phyloP scores from a whole-genome alignment of 37 sponge, comb jelly and placozoan species.

The Spongilla lacustris region DNA sequence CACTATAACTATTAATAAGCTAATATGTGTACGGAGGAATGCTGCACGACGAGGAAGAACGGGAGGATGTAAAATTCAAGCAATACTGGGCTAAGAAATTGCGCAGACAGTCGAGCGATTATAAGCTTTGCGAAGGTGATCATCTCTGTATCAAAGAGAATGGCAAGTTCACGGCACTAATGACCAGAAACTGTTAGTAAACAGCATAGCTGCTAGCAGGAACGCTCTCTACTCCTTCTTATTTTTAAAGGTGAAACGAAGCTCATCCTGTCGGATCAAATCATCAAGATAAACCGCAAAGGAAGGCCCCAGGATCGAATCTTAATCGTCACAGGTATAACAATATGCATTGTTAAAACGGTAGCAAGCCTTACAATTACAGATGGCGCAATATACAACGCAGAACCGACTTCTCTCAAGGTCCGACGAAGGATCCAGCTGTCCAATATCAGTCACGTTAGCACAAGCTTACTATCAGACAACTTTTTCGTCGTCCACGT shows the following conservation, averaged over 20 bases:
- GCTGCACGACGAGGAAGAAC: background rate
- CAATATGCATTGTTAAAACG: background rate
- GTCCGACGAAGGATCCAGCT: slow-evolving; percentile 60
- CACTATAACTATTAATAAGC: background rate
- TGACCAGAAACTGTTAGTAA: slow-evolving; percentile 50
- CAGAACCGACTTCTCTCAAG: slow-evolving; percentile 54
- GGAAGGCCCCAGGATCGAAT: slow-evolving; percentile 70
- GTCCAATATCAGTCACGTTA: slow-evolving; percentile 76
- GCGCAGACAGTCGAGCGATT: slow-evolving; percentile 51
- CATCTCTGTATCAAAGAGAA: slow-evolving; percentile 41
- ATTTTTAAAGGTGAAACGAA: slow-evolving; percentile 65
- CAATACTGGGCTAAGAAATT: slow-evolving; percentile 42
- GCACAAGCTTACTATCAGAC: slow-evolving; percentile 74
- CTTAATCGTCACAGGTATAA: slow-evolving; percentile 69
- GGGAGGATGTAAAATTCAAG: slow-evolving; percentile 28
- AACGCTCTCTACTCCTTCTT: too few species aligned
- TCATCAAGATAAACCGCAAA: slow-evolving; percentile 77
- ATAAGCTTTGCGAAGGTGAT: slow-evolving; percentile 51
- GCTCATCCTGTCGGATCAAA: slow-evolving; percentile 62
- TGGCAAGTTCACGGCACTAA: slow-evolving; percentile 13
- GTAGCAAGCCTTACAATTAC: background rate
- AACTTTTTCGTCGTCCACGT: slow-evolving; percentile 91
- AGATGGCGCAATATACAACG: slow-evolving; percentile 80
- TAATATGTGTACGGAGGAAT: background rate
- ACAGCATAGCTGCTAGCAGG: too few species aligned